Conservation (phyloP, 23 tunicate genomes). For the Oikopleura vanhoeffeni region DNA sequence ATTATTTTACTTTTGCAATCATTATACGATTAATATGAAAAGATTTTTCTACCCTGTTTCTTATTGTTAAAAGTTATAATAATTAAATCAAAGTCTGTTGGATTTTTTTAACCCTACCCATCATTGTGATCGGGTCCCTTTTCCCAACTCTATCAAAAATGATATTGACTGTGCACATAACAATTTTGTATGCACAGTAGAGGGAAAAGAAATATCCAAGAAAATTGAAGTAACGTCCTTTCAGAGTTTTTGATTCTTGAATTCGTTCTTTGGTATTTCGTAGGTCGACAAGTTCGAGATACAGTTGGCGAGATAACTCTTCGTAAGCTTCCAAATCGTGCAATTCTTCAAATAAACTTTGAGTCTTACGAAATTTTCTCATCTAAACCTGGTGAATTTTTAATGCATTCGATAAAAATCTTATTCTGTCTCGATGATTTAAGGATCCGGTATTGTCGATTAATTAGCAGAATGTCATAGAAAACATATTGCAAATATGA, state of each 20-base stretch:
- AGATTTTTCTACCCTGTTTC: no score
- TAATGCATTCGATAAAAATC: no score
- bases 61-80: no score
- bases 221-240: conserved; percentile 71
- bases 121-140: conserved; percentile 75
- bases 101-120: no score
- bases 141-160: conserved; percentile 91
- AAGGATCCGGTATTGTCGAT: no score
- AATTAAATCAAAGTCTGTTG: no score
- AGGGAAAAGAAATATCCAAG: conserved; percentile 89
- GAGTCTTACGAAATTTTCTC: background rate
- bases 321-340: conserved; percentile 51
- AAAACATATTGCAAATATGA: no score
- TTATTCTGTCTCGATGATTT: no score
- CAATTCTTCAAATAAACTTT: conserved; percentile 2
- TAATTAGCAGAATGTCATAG: no score
- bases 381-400: background rate
- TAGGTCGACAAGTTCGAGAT: conserved; percentile 73
- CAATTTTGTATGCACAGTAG: conserved; percentile 82
- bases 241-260: conserved; percentile 67
- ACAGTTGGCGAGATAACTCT: conserved; percentile 82
- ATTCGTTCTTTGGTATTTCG: conserved; percentile 65
- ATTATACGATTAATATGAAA: no score
- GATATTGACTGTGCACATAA: conserved; percentile 95
- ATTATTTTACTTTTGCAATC: no score